Percentiles rank a stretch among this genome's conserved stretches.
These are phyloP conservation scores for Pseudomyrmex gracilis DNA, from an alignment of 1,140 invertebrate species.

Conservation along the genomic window DNA sequence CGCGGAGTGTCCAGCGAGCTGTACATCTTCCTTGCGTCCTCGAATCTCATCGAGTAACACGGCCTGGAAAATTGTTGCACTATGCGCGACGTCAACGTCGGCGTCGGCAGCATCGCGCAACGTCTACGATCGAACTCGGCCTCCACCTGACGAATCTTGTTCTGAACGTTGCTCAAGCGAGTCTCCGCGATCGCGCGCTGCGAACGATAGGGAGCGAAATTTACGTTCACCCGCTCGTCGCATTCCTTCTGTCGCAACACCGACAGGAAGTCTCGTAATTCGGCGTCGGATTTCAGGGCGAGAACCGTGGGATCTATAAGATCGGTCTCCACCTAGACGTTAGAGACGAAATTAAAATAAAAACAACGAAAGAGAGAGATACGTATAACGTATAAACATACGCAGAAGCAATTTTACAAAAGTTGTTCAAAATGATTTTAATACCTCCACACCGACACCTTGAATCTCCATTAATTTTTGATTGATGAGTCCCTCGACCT, in stretches of 20 bases:
- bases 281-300: conserved; percentile 77
- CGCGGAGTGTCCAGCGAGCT: conserved; percentile 37
- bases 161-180: conserved; percentile 76
- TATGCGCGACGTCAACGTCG: conserved; percentile 57
- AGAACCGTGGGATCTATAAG: conserved; percentile 76
- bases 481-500: conserved; percentile 77
- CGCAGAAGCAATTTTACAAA: too few species aligned
- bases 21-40: conserved; percentile 55
- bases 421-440: neutral
- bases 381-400: neutral
- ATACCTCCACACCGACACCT: conserved; percentile 74
- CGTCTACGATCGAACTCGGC: conserved; percentile 79
- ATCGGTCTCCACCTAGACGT: conserved; percentile 38
- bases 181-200: conserved; percentile 78
- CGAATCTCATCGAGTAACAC: conserved; percentile 58
- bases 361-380: too few species aligned
- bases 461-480: conserved; percentile 79
- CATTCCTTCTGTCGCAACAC: conserved; percentile 78
- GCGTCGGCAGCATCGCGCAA: conserved; percentile 32
- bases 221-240: conserved; percentile 79
- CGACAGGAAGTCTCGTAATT: conserved; percentile 77
- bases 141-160: conserved; percentile 80
- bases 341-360: neutral
- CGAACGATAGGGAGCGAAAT: conserved; percentile 77
- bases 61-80: conserved; percentile 64